Evolutionary conservation across 2,113 vertebrate species (phyloP).

Genomic region (Hypanus sabinus): DNA sequence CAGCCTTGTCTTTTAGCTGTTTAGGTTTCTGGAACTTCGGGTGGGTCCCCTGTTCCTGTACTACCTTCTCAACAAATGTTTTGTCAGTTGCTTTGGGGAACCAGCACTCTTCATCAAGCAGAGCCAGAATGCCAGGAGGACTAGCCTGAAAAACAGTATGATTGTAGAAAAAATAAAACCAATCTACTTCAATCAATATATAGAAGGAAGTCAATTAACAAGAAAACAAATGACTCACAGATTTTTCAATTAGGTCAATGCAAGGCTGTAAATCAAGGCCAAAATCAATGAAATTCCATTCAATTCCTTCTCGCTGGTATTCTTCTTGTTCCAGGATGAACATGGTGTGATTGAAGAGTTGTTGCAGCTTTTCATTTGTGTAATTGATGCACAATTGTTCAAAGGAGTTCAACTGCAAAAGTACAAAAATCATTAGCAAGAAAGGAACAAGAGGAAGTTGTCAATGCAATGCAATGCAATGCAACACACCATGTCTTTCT

Average conservation of each 20-base stretch:
- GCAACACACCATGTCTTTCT: too few species aligned
- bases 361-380: constrained; percentile 81
- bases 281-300: constrained; percentile 90
- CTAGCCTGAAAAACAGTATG: constrained; percentile 63
- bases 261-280: constrained; percentile 81
- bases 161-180: background rate
- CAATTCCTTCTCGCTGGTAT: constrained; percentile 84
- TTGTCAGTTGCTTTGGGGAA: constrained; percentile 97
- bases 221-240: constrained; percentile 40
- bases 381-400: constrained; percentile 85
- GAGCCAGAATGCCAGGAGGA: constrained; percentile 86
- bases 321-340: constrained; percentile 88
- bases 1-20: constrained; percentile 95
- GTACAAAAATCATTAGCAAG: constrained; percentile 21
- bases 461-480: background rate
- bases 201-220: background rate
- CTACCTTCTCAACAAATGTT: constrained; percentile 94
- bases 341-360: constrained; percentile 88
- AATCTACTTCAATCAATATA: background rate
- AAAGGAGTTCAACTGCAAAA: constrained; percentile 81
- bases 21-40: constrained; percentile 95
- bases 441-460: background rate
- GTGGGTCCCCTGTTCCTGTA: constrained; percentile 88
- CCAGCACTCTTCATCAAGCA: constrained; percentile 97
- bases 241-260: constrained; percentile 90